Percentiles rank a stretch among this genome's conserved stretches.
Conservation (phyloP, 2,888 invertebrate genomes). For the Rhagonycha fulva region DNA sequence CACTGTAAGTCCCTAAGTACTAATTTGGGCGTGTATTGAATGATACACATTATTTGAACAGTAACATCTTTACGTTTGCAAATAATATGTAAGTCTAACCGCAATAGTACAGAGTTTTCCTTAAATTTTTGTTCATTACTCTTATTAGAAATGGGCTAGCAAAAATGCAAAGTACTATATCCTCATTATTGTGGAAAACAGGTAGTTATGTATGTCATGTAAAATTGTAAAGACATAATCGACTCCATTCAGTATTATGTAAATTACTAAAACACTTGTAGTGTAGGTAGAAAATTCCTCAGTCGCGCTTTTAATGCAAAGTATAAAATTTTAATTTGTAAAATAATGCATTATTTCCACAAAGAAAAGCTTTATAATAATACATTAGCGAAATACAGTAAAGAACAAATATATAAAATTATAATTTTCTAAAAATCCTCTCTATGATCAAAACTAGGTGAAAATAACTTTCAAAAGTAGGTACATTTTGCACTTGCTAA, state of each 20-base stretch:
- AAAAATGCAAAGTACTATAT: neutral
- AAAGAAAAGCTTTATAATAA: neutral
- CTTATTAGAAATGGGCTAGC: neutral
- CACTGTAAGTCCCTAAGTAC: no score
- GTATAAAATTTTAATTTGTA: neutral
- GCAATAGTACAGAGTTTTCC: no score
- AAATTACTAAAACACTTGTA: neutral
- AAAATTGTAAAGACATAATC: neutral
- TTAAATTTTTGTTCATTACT: neutral
- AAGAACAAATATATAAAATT: no score
- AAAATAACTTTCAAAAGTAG: no score
- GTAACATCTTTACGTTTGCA: neutral
- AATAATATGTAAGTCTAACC: neutral
- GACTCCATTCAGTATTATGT: neutral
- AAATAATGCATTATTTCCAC: neutral
- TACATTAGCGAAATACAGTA: no score
- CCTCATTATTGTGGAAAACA: neutral
- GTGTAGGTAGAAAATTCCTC: neutral
- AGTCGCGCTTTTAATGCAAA: neutral
- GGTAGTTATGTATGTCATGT: neutral
- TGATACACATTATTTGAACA: neutral
- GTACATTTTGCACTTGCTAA: no score
- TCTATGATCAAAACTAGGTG: no score
- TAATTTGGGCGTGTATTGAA: no score
- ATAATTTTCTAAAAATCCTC: no score